These are phyloP conservation scores for Notocelia uddmanniana DNA, from an alignment of 2,888 invertebrate genomes.

Conservation along the genomic window DNA sequence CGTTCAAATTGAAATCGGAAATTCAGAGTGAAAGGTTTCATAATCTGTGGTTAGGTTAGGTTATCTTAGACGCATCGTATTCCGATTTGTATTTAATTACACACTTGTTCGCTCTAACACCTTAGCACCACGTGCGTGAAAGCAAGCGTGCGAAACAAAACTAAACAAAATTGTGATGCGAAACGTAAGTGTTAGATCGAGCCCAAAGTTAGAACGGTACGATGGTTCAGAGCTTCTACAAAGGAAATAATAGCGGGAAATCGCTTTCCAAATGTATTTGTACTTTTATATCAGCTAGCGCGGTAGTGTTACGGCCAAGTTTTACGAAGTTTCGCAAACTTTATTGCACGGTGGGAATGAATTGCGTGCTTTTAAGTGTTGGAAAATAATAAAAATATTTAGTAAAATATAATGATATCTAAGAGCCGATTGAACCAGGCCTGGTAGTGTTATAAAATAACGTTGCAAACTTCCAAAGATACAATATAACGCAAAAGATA, in stretches of 20 bases:
- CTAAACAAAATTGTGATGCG: neutral
- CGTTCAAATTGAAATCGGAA: neutral
- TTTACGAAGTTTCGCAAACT: neutral
- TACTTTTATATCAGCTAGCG: slow-evolving; percentile 14
- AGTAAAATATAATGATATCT: too few relatives aligned
- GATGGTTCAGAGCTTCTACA: slow-evolving; percentile 3
- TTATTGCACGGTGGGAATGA: neutral
- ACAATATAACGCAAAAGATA: too few relatives aligned
- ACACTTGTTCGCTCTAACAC: neutral
- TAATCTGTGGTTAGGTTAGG: neutral
- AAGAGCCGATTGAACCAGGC: too few relatives aligned
- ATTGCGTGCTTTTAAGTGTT: neutral
- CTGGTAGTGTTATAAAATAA: too few relatives aligned
- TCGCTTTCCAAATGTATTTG: slow-evolving; percentile 24
- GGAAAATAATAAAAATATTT: neutral
- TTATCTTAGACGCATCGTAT: neutral
- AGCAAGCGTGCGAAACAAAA: neutral
- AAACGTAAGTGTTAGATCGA: neutral
- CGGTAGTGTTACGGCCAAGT: slow-evolving; percentile 18
- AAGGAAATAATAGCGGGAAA: slow-evolving; percentile 37
- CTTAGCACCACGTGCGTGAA: neutral
- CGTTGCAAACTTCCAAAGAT: too few relatives aligned
- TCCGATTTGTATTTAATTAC: neutral
- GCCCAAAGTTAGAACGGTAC: neutral
- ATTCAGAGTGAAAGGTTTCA: neutral